Evolutionary conservation across 2,888 invertebrate genomes (phyloP).

Genomic region (Plebejus argus): DNA sequence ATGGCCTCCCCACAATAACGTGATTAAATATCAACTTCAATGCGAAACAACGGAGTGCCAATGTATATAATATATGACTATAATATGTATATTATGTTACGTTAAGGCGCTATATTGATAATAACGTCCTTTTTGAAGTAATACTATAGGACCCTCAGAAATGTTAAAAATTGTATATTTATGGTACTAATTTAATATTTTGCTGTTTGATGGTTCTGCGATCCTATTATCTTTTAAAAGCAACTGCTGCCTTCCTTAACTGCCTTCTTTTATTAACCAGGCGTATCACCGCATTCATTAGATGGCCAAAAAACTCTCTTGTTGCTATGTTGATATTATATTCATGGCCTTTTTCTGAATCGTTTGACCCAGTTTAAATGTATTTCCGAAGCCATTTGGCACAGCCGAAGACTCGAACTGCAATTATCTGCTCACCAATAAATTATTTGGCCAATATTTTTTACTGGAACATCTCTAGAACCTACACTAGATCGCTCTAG

Average conservation of each 20-base stretch:
- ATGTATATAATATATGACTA: background rate
- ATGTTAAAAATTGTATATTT: too few species aligned
- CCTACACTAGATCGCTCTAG: background rate
- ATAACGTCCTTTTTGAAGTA: too few species aligned
- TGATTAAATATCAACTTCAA: conserved; percentile 38
- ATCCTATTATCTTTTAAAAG: too few species aligned
- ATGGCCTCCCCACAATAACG: conserved; percentile 41
- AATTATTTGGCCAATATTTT: conserved; percentile 13
- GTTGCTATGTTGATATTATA: background rate
- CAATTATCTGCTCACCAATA: conserved; percentile 9
- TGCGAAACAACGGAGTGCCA: background rate
- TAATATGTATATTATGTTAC: too few species aligned
- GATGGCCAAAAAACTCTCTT: background rate
- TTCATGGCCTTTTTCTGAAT: background rate
- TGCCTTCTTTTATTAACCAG: too few species aligned
- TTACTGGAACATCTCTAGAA: background rate
- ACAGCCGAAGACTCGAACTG: conserved; percentile 12
- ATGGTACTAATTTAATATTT: too few species aligned
- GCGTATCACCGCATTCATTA: background rate
- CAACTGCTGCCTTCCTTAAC: too few species aligned
- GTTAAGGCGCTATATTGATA: too few species aligned
- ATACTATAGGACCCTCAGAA: too few species aligned
- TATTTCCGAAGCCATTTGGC: conserved; percentile 18
- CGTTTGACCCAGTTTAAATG: conserved; percentile 1
- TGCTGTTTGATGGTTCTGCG: too few species aligned